Base-by-base conservation (phyloP, 2,888 invertebrate genomes). In the Crossocerus cetratus region DNA sequence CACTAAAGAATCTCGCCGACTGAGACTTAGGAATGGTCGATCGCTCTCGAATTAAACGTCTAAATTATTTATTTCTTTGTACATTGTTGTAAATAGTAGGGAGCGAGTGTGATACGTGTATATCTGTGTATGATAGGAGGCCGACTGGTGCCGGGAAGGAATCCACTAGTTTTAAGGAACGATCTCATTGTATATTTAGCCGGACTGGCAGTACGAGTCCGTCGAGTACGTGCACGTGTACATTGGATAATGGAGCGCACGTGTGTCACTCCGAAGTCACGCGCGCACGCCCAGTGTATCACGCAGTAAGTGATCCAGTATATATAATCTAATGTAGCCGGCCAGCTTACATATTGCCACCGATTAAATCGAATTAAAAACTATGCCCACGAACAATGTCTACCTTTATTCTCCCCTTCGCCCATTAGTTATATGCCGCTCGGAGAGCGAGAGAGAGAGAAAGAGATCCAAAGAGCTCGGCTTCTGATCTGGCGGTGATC, bases 1-100 rank as follows among this genome's bases (percentile, higher is more conserved):
- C n/a, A n/a, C n/a, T n/a, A n/a, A n/a, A n/a, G n/a, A n/a, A n/a
- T n/a, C n/a, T n/a, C n/a, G n/a, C n/a, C n/a, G n/a, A n/a, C n/a
- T n/a, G 74, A 74, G 59, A 42, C 49, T 65, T 74, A 65, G 58
- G 65, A 74, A 64, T 69, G 69, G 49, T 63, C 67, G 55, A 70
- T 4, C 54, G 42, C 42, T 42, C n/a, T 16, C 67, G 54, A 61
- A 70, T 69, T 74, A 62, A 61, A 66, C 69, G 63, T 54, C 75
- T 77, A 72, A 78, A 76, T 77, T 86, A 87, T 87, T 86, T 87
- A 86, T 87, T 86, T 80, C 56, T 14, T 22, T 86, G 87, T 87
- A 87, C 43, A 87, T 85, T 87, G 49, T 32, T 86, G 84, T 85
- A 84, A 80, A 86, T 86, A 86, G 49, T 32, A 11, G 16, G 45